Percentiles rank a stretch among this genome's conserved stretches.
phyloP scores from a whole-genome alignment of 2,797 vertebrate species.

The Prunella strophiata region DNA sequence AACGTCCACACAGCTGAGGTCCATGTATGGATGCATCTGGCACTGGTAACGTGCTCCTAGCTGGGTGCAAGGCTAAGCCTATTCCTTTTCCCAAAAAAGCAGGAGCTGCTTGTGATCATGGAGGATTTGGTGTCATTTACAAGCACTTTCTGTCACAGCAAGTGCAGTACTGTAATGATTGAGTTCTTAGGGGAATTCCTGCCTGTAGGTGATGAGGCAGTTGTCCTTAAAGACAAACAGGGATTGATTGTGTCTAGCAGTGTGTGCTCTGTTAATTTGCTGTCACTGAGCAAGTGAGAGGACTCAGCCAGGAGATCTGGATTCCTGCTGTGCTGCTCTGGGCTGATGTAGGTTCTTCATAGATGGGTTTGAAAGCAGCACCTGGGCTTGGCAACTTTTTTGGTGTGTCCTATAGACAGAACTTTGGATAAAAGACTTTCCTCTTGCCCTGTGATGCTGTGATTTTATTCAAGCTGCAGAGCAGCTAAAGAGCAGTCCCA shows the following conservation, averaged over 20 bases:
- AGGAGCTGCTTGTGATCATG: not conserved
- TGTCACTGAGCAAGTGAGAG: not conserved
- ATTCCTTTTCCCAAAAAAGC: not conserved
- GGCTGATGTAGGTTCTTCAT: not conserved
- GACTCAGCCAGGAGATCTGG: not conserved
- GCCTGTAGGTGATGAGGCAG: not conserved
- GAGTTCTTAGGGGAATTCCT: not conserved
- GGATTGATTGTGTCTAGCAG: not conserved
- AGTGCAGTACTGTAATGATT: not conserved
- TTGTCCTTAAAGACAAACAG: not conserved
- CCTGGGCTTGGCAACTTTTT: not conserved
- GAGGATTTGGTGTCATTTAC: not conserved
- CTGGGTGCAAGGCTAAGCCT: not conserved
- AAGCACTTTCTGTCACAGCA: not conserved
- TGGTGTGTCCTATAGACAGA: not conserved
- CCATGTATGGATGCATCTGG: not conserved
- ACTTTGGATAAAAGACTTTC: not conserved
- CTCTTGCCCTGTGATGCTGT: not conserved
- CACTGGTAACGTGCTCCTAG: not conserved
- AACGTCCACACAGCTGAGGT: not conserved
- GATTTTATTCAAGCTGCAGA: not conserved
- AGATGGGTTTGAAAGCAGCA: not conserved
- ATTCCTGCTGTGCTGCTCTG: not conserved
- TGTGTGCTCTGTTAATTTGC: not conserved
- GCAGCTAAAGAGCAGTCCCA: not conserved